These are phyloP conservation scores for Campoplex nolae DNA, from an alignment of 2,888 invertebrate species.

Conservation along the genomic window DNA sequence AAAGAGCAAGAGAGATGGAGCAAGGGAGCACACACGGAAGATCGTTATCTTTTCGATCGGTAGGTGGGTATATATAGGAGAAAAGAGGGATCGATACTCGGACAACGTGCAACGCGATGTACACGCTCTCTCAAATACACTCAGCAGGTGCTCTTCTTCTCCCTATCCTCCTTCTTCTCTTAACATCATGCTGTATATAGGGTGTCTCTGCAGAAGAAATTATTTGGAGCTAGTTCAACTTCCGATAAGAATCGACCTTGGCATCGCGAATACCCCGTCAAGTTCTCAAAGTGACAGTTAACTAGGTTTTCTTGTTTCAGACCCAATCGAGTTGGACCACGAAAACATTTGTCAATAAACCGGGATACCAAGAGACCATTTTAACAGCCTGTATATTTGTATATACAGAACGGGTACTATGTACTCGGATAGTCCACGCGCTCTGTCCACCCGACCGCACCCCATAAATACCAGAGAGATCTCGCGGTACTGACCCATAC, in stretches of 20 bases:
- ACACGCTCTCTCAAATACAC: slow-evolving; percentile 62
- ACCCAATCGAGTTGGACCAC: neutral
- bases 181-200: neutral
- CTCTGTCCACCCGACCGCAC: slow-evolving; percentile 68
- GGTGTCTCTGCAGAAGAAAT: neutral
- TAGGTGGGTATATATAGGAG: slow-evolving; percentile 51
- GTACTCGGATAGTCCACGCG: slow-evolving; percentile 61
- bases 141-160: slow-evolving; percentile 67
- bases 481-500: slow-evolving; percentile 62
- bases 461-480: slow-evolving; percentile 68
- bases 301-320: neutral
- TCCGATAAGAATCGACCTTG: neutral
- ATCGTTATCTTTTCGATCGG: slow-evolving; percentile 67
- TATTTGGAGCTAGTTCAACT: neutral
- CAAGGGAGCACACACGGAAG: slow-evolving; percentile 54
- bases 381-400: neutral
- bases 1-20: slow-evolving; percentile 1
- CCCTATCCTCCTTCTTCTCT: slow-evolving; percentile 20
- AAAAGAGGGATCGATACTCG: slow-evolving; percentile 68
- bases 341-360: neutral
- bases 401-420: slow-evolving; percentile 25
- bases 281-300: neutral
- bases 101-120: slow-evolving; percentile 55
- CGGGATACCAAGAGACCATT: neutral
- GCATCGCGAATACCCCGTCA: neutral